These are phyloP conservation scores for Anastrepha obliqua DNA, from an alignment of 1,140 invertebrate genomes.

Conservation along the genomic window DNA sequence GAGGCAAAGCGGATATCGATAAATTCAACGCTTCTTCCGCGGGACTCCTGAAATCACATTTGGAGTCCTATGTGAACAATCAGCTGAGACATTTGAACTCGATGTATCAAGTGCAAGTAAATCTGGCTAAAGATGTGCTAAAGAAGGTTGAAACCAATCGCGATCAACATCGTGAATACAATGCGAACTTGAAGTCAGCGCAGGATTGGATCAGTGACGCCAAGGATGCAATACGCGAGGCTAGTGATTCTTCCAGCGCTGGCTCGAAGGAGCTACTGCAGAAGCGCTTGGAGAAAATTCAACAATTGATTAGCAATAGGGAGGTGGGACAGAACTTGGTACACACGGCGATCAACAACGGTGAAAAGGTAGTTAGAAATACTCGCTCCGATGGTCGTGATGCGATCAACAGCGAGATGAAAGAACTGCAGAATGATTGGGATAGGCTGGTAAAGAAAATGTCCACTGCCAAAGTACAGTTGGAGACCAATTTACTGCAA, in stretches of 20 bases:
- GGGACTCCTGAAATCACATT: conserved; percentile 85
- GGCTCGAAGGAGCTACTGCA: conserved; percentile 90
- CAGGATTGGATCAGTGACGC: conserved; percentile 92
- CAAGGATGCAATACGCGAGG: conserved; percentile 86
- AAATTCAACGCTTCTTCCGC: conserved; percentile 87
- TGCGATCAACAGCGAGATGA: conserved; percentile 89
- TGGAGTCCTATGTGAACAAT: conserved; percentile 93
- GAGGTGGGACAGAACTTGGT: conserved; percentile 94
- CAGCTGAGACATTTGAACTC: conserved; percentile 93
- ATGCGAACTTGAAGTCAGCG: conserved; percentile 86
- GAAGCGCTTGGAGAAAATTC: conserved; percentile 85
- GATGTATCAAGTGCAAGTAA: conserved; percentile 91
- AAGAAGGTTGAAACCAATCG: conserved; percentile 94
- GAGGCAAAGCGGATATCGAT: conserved; percentile 89
- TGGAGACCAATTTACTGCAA: conserved; percentile 93
- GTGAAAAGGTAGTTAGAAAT: conserved; percentile 92
- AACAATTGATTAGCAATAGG: conserved; percentile 87
- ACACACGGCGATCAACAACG: conserved; percentile 92
- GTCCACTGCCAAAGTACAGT: conserved; percentile 91
- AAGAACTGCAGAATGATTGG: conserved; percentile 94
- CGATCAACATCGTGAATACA: conserved; percentile 91
- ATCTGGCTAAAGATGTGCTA: conserved; percentile 93
- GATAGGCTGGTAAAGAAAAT: conserved; percentile 93
- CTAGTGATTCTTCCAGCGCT: conserved; percentile 85
- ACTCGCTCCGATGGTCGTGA: conserved; percentile 93